phyloP scores from a whole-genome alignment of 2,113 vertebrate genomes.

The Taxidea taxus region DNA sequence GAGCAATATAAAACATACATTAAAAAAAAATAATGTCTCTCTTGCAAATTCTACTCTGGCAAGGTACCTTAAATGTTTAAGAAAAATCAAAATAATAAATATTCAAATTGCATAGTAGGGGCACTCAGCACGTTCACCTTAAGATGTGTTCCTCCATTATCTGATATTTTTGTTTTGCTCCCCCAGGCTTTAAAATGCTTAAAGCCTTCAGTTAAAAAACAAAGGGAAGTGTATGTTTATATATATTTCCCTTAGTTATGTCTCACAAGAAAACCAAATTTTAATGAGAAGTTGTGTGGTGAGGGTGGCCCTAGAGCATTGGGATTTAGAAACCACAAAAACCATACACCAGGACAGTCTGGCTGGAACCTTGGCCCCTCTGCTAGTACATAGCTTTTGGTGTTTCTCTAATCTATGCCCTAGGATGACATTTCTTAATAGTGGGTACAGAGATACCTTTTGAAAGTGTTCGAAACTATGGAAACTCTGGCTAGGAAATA shows the following conservation, averaged over 20 bases:
- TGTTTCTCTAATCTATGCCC: background rate
- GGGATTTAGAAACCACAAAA: background rate
- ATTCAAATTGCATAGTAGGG: background rate
- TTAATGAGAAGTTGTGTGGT: background rate
- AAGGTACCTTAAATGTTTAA: background rate
- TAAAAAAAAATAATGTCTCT: background rate
- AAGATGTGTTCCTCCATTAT: background rate
- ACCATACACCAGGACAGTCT: background rate
- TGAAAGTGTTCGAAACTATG: background rate
- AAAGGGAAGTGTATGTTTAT: background rate
- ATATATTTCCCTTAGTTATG: background rate
- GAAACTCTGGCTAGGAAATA: background rate
- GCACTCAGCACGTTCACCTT: background rate
- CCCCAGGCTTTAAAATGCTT: background rate
- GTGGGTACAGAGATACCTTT: background rate
- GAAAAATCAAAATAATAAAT: background rate
- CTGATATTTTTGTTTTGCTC: background rate
- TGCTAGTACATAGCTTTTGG: background rate
- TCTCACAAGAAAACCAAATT: background rate
- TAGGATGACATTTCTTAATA: background rate
- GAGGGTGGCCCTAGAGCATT: background rate
- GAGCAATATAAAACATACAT: background rate
- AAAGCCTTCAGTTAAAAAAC: background rate
- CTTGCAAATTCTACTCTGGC: background rate
- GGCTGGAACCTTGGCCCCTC: background rate